A percentile compares a stretch with the other conserved stretches of the same genome.
phyloP scores from a whole-genome alignment of 2,888 invertebrate species.

The Tinea semifulvella region DNA sequence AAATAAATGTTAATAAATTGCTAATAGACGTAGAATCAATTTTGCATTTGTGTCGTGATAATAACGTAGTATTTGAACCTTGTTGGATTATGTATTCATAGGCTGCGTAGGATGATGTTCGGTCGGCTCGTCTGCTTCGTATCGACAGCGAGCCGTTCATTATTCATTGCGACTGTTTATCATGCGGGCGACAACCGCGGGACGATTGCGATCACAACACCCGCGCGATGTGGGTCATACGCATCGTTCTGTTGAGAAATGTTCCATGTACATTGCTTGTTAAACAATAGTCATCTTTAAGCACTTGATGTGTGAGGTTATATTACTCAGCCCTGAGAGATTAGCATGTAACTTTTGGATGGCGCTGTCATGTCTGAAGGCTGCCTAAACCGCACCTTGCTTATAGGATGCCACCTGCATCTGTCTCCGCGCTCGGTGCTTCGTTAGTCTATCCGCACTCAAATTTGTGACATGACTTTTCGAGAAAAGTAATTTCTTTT shows the following conservation, averaged over 20 bases:
- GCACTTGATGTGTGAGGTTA: not conserved
- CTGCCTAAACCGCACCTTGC: conserved; percentile 2
- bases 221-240: conserved; percentile 10
- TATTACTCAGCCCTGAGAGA: not conserved
- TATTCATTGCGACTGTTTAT: conserved; percentile 15
- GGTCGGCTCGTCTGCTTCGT: conserved; percentile 1
- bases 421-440: not conserved
- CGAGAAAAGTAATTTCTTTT: not conserved
- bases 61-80: conserved; percentile 1
- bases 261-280: not conserved
- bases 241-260: not conserved
- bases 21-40: no score
- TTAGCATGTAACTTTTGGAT: not conserved
- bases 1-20: no score
- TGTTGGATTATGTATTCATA: conserved; percentile 7
- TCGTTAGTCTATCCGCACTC: not conserved
- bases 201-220: conserved; percentile 16
- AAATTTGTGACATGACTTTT: conserved; percentile 8
- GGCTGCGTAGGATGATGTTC: conserved; percentile 9
- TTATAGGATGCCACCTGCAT: conserved; percentile 10
- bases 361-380: not conserved
- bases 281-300: conserved; percentile 4
- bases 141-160: conserved; percentile 14
- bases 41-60: not conserved
- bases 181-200: conserved; percentile 15